phyloP scores from a whole-genome alignment of 2,888 invertebrate genomes.

The Sarcophaga carnaria region DNA sequence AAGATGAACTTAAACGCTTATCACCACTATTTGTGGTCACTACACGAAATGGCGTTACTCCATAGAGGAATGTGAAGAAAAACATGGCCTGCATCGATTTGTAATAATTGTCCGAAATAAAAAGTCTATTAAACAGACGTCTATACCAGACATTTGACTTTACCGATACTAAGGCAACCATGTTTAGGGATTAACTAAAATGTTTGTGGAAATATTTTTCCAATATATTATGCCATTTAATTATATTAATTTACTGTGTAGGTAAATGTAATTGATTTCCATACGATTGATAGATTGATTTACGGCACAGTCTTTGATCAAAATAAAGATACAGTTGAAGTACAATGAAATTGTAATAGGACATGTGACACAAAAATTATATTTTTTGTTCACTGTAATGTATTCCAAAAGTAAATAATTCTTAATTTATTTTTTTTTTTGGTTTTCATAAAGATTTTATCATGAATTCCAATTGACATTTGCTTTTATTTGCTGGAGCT shows the following conservation, averaged over 20 bases:
- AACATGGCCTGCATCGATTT: slow-evolving; percentile 69
- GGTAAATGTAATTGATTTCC: background rate
- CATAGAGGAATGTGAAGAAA: slow-evolving; percentile 60
- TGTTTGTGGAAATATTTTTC: background rate
- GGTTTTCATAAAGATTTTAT: too few species aligned
- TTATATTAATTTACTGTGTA: background rate
- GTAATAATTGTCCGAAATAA: slow-evolving; percentile 63
- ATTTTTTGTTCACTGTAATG: too few species aligned
- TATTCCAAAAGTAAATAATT: too few species aligned
- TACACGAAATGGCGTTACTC: slow-evolving; percentile 68
- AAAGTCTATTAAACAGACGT: slow-evolving; percentile 48
- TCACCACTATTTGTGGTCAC: slow-evolving; percentile 50
- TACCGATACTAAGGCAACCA: slow-evolving; percentile 22
- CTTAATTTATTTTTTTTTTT: too few species aligned
- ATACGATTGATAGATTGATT: background rate
- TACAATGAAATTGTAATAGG: too few species aligned
- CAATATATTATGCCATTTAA: slow-evolving; percentile 6
- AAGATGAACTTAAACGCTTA: slow-evolving; percentile 50
- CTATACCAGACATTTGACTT: slow-evolving; percentile 6
- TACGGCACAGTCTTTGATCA: background rate
- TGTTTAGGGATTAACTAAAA: slow-evolving; percentile 26
- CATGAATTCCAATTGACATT: too few species aligned
- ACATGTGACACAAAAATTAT: too few species aligned
- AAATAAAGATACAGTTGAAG: too few species aligned
- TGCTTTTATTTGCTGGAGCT: too few species aligned